Evolutionary conservation across 2,888 invertebrate genomes (phyloP).

Genomic region (Apoda limacodes): DNA sequence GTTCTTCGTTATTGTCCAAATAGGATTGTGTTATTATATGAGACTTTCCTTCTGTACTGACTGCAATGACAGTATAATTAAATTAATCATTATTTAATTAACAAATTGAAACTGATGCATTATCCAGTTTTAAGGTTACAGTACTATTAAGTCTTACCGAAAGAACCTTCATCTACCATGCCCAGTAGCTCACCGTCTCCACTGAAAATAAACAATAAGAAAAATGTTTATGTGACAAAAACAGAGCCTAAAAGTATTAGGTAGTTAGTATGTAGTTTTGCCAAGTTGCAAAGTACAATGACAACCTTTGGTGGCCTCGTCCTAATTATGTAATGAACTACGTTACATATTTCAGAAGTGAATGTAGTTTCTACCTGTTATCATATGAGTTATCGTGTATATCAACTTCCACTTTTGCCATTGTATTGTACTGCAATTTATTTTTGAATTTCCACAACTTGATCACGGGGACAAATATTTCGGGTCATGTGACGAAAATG

Average conservation of each 20-base stretch:
- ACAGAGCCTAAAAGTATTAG: constrained; percentile 23
- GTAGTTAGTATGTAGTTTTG: constrained; percentile 27
- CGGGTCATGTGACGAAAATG: constrained; percentile 75
- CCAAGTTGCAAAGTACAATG: constrained; percentile 49
- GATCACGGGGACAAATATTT: constrained; percentile 81
- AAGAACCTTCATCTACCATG: constrained; percentile 55
- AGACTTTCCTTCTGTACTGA: constrained; percentile 53
- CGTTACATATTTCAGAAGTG: constrained; percentile 15
- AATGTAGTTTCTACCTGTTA: constrained; percentile 69
- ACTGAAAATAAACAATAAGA: constrained; percentile 42
- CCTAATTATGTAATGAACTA: constrained; percentile 48
- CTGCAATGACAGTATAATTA: constrained; percentile 31
- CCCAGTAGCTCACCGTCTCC: constrained; percentile 57
- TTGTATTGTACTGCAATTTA: constrained; percentile 67
- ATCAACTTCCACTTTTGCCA: constrained; percentile 66
- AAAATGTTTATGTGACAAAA: constrained; percentile 20
- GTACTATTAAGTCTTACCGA: constrained; percentile 35
- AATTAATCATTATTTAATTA: neutral
- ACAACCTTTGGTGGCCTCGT: constrained; percentile 52
- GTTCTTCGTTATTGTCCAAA: constrained; percentile 63
- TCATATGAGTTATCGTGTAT: constrained; percentile 72
- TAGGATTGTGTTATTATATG: constrained; percentile 68
- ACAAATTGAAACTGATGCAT: neutral
- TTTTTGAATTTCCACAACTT: constrained; percentile 76
- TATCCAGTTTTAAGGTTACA: neutral